Base-by-base conservation (phyloP, 1,140 invertebrate species). In the Cydia splendana region DNA sequence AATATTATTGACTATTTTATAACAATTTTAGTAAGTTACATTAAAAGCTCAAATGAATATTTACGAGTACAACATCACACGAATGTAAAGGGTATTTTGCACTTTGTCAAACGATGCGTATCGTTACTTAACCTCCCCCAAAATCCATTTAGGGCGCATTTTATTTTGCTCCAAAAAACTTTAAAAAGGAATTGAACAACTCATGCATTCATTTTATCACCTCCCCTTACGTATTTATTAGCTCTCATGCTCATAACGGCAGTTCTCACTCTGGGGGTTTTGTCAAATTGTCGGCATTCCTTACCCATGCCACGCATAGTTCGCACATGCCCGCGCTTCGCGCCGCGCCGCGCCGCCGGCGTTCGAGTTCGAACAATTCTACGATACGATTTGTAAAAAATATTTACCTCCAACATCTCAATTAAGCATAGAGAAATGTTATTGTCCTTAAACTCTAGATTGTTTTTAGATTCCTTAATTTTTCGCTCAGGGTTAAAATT, bases 261-360 rank as follows among this genome's bases (percentile, higher is more conserved):
- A 88, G 81, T 84, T 89, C 87, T 87, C 85, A 88, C 82, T 90
- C 80, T 78, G 83, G 82, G 85, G 79, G 84, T 85, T 88, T 87
- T 87, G 86, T 83, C 83, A 88, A 90, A 92, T 91, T 84, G 84
- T 87, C 82, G 79, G 84, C 87, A 89, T 90, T 85, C 87, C 84
- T 77, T 77, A 71, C 76, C 51, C 81, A 82, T 79, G 84, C 83
- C 82, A 74, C 79, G 81, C 87, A 90, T 89, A 87, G 81, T 85
- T 88, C 82, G 74, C 81, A 2, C n/a, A 18, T 30, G 28, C 81
- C 76, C 78, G 80, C 82, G 87, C 87, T 79, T 12, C 48, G 3
- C 48, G 3, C 12, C 9, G 3, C 48, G 3, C 12, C 9, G 13
- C 84, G 84, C 77, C 79, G 80, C 80, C 81, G 82, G 81, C 79